phyloP scores from a whole-genome alignment of 2,113 vertebrate genomes.

The Mesoclemmys tuberculata region DNA sequence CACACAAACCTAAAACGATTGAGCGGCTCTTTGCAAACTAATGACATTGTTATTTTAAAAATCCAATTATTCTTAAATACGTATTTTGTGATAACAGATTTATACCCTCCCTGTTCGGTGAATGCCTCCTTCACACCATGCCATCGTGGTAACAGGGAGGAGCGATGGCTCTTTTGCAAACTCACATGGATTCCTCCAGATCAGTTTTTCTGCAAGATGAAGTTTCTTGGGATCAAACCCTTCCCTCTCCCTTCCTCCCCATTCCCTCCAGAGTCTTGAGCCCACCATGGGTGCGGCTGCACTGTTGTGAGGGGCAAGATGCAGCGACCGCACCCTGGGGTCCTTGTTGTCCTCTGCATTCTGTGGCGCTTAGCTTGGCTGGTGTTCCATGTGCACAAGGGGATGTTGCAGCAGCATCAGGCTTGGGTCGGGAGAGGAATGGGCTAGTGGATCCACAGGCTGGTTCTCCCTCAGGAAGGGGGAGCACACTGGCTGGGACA shows the following conservation, averaged over 20 bases:
- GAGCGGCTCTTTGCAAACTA: neutral
- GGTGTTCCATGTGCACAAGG: neutral
- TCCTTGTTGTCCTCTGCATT: neutral
- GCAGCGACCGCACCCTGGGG: neutral
- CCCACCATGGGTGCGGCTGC: neutral
- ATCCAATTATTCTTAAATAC: neutral
- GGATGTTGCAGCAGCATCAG: neutral
- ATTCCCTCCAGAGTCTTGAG: neutral
- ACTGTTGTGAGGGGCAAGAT: neutral
- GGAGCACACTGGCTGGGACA: neutral
- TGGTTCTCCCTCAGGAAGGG: neutral
- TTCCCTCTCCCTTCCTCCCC: neutral
- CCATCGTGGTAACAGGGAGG: neutral
- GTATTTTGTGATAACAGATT: neutral
- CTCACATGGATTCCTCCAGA: neutral
- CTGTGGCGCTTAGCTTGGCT: neutral
- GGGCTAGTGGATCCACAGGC: neutral
- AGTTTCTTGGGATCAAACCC: neutral
- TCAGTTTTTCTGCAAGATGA: neutral
- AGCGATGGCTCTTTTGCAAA: neutral
- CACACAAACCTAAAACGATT: neutral
- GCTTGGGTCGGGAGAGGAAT: neutral
- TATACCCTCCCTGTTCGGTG: neutral
- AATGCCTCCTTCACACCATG: neutral
- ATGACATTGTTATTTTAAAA: neutral